Conservation (phyloP, 2,797 vertebrate species). For the Platyrinchus mystaceus region DNA sequence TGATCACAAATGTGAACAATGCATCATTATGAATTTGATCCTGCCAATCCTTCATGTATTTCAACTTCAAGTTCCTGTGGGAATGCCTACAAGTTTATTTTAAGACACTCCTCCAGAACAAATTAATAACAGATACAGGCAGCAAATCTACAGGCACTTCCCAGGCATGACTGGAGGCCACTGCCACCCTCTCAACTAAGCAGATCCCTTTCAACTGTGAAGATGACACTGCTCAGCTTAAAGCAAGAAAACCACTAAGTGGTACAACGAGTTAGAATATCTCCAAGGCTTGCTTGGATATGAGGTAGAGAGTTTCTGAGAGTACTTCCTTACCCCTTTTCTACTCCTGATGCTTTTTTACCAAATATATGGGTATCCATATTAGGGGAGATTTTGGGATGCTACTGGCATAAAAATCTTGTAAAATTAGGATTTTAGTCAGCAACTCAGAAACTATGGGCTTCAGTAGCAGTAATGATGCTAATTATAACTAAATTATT, state of each 20-base stretch:
- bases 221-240: background rate
- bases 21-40: conserved; percentile 1
- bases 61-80: conserved; percentile 47
- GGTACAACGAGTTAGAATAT: background rate
- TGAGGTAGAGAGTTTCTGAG: background rate
- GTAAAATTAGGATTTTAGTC: background rate
- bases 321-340: background rate
- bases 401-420: background rate
- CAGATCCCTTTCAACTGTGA: background rate
- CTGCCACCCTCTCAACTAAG: background rate
- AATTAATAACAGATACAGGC: conserved; percentile 56
- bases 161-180: conserved; percentile 21
- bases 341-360: background rate
- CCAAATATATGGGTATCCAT: background rate
- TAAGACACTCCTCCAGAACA: conserved; percentile 27
- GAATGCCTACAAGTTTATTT: conserved; percentile 54
- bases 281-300: background rate
- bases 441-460: background rate
- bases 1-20: conserved; percentile 25
- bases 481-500: background rate
- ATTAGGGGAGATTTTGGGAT: background rate
- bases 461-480: background rate
- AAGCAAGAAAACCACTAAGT: background rate
- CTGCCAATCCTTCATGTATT: conserved; percentile 15
- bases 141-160: conserved; percentile 31